These are phyloP conservation scores for Odontomachus brunneus DNA, from an alignment of 1,140 invertebrate species.

Conservation along the genomic window DNA sequence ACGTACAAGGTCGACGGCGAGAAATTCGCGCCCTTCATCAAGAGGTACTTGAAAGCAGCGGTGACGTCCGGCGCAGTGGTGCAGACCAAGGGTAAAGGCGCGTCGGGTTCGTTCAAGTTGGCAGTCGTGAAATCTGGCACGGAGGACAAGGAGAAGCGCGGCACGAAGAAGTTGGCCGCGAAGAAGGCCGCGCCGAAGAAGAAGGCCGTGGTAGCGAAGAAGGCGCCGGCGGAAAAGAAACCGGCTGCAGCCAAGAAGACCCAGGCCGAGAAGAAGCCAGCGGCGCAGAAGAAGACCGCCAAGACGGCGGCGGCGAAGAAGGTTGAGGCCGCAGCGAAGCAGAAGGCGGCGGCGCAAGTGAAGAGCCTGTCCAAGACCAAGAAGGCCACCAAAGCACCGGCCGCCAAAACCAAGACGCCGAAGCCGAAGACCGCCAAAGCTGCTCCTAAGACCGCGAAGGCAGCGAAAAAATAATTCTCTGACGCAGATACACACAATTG, in stretches of 20 bases:
- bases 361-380: constrained; percentile 64
- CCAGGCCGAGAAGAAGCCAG: constrained; percentile 52
- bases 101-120: constrained; percentile 69
- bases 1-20: constrained; percentile 70
- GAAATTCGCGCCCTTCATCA: constrained; percentile 69
- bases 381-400: constrained; percentile 64
- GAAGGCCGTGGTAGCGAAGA: background rate
- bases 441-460: constrained; percentile 25
- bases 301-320: constrained; percentile 50
- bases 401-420: constrained; percentile 63
- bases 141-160: constrained; percentile 40
- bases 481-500: constrained; percentile 47
- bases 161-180: background rate
- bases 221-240: constrained; percentile 12
- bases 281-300: constrained; percentile 15
- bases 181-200: constrained; percentile 34
- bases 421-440: constrained; percentile 65
- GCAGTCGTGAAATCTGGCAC: background rate
- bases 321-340: constrained; percentile 39
- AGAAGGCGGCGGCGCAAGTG: constrained; percentile 17
- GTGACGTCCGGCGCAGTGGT: constrained; percentile 64
- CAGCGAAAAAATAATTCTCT: constrained; percentile 67
- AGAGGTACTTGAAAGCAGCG: constrained; percentile 60
- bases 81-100: constrained; percentile 71
- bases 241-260: constrained; percentile 27